Evolutionary conservation across 1,140 invertebrate genomes (phyloP), one percentile per base, ranked within the genome.

Genomic region (Stenopsyche tienmushanensis): DNA sequence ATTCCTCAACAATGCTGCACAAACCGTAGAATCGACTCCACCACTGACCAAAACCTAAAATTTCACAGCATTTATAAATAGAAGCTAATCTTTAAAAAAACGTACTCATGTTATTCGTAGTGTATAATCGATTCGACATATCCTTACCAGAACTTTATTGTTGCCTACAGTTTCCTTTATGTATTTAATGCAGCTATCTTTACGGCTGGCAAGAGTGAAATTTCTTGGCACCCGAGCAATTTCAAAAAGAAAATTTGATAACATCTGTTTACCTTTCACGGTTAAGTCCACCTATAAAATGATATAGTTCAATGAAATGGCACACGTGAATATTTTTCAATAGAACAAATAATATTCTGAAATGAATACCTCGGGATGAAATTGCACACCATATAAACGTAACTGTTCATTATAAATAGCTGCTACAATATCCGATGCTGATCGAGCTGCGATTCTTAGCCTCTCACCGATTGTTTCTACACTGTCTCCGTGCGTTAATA

Each of bases 1-100:
- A 78, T 92, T 92, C 74, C 93, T 88, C 47, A 99, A 81, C 39
- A 99, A 80, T 15, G 96, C 96, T 21, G 96, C 96, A 83, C 96
- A 99, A 8, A 99, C 97, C 47, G 96, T 96, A 0, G 96, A 99
- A 80, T 99, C 97, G 8, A 99, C 97, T 24, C 97, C 97, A 23
- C 97, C 97, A 76, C 95, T 97, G 34, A 97, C 87, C 66, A 98
- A 79, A 77, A 97, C 87, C 89, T 96, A 76, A 8, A 54, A 58
- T 53, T 13, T 29, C 66, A 5, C n/a, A 9, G 8, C n/a, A 41
- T 41, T 41, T 41, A 8, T 41, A 41, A 9, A 41, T 41, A 41
- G n/a, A 41, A 41, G n/a, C 8, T 41, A n/a, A n/a, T 41, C 34
- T 41, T 41, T n/a, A n/a, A n/a, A n/a, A n/a, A n/a, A n/a, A n/a